Base-by-base conservation (phyloP, 2,797 vertebrate genomes). In the Hoplostethus atlanticus region DNA sequence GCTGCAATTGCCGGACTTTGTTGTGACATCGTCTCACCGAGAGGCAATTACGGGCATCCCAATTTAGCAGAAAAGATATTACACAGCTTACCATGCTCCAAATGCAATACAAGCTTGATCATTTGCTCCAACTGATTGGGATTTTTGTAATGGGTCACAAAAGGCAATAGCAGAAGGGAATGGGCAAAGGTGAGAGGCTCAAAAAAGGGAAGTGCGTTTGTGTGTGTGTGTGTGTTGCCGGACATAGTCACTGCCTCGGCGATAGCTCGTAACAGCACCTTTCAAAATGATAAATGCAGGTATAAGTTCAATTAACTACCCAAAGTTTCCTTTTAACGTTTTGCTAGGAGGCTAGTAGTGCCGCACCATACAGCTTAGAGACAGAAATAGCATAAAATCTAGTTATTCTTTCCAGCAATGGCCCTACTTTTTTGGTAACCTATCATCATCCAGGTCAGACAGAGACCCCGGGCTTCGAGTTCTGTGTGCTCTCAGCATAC, bases 51-150 rank as follows among this genome's bases (percentile, higher is more conserved):
- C 81, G 93, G 94, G 94, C 95, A 83, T 79, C 95, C 96, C 96
- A 97, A 97, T 99, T 98, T 96, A 96, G 94, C 92, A 96, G 96
- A 97, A 87, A 97, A 97, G 96, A 95, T 97, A 97, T 98, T 98
- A 98, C 96, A 92, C 97, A 98, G 97, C 95, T 99, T 99, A 99
- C 94, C 94, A 94, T 96, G 96, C 95, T 97, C 95, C 94, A 97
- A 97, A 97, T 96, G 96, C 96, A 96, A 96, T 97, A 96, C 95
- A 93, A 96, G 55, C 96, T 95, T 94, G 95, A 97, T 97, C 95
- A 97, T 98, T 99, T 98, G 94, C 96, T 96, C 95, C 92, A 96
- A 95, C 95, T 97, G 96, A 98, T 97, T 97, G 96, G 96, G 95
- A 97, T 97, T 96, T 96, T 97, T 96, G 95, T 96, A 97, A 98